Evolutionary conservation across 1,140 invertebrate species (phyloP).

Genomic region (Dermatophagoides farinae): DNA sequence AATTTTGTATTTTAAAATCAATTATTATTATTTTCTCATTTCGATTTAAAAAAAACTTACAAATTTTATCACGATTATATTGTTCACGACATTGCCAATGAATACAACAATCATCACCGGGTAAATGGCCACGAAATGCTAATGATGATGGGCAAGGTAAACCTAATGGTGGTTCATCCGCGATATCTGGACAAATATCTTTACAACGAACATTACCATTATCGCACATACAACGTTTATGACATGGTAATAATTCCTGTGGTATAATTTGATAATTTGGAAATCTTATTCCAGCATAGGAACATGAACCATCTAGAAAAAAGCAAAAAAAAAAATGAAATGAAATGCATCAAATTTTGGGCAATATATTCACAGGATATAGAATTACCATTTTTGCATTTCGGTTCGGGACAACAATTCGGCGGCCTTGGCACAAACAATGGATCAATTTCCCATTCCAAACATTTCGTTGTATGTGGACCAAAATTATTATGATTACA

Average conservation of each 20-base stretch:
- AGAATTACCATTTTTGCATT: conserved; percentile 23
- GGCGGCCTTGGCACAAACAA: conserved; percentile 47
- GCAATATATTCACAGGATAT: not conserved
- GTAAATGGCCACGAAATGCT: conserved; percentile 31
- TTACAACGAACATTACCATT: conserved; percentile 63
- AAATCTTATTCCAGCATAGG: conserved; percentile 27
- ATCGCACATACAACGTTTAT: conserved; percentile 62
- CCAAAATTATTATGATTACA: conserved; percentile 18
- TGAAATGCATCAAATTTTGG: not conserved
- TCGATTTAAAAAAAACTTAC: conserved; percentile 1
- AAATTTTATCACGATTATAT: not conserved
- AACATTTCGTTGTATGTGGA: conserved; percentile 44
- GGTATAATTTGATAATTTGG: conserved; percentile 45
- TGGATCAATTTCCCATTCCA: conserved; percentile 54
- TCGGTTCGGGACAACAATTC: conserved; percentile 50
- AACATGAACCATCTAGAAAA: conserved; percentile 22
- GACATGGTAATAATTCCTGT: conserved; percentile 42
- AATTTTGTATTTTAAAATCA: not conserved
- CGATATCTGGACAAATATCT: conserved; percentile 47
- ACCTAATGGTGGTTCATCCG: conserved; percentile 44
- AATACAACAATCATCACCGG: conserved; percentile 45
- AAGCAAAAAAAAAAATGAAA: not conserved
- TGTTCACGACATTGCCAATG: conserved; percentile 23
- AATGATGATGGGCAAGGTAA: conserved; percentile 40
- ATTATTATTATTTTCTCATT: not conserved